Base-by-base conservation (phyloP, 35 echinoderm and acorn worm genomes). In the Ophiothrix spiculata region DNA sequence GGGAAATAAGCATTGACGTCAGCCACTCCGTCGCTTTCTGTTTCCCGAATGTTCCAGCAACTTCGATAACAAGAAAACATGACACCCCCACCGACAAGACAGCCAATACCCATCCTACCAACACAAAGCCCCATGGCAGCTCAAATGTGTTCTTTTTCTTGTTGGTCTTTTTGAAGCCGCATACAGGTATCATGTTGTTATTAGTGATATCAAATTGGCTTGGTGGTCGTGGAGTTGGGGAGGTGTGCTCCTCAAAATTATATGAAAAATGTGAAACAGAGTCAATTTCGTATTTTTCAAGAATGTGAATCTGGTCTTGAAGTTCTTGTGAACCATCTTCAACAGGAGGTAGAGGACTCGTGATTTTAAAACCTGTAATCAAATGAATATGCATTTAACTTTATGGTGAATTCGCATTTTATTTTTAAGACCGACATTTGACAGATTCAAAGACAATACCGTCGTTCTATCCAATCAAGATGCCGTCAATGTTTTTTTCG, bases 11-110 rank as follows among this genome's bases (percentile, higher is more conserved):
- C 45, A 97, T 97, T 12, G 95, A 97, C 35, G 84, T 82, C 0
- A 97, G 88, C 95, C 95, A 97, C 80, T 97, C 95, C 0, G 37
- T 76, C 0, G 95, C 78, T 36, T 97, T 97, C 41, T 88, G 80
- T 35, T 80, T 84, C 0, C 91, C 91, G 45, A 97, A 97, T 63
- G 79, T 42, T 33, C 91, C 95, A 34, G 95, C 95, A 0, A 93
- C 91, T 29, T 91, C 88, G 0, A 97, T 86, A 35, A 91, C 93
- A 84, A 97, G 32, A 75, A 83, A 93, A 45, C 93, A 97, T 1
- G 95, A 88, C 6, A 88, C 91, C 40, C 32, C 84, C 0, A 97
- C 91, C 0, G 91, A 91, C 2, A 33, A 31, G 0, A 90, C 4
- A 4, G 90, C 81, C 64, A 97, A 46, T 39, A 87, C 31, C 95